Percentiles rank a stretch among this genome's conserved stretches.
phyloP scores from a whole-genome alignment of 37 sponge, comb jelly and placozoan genomes.

The Geodia barretti region DNA sequence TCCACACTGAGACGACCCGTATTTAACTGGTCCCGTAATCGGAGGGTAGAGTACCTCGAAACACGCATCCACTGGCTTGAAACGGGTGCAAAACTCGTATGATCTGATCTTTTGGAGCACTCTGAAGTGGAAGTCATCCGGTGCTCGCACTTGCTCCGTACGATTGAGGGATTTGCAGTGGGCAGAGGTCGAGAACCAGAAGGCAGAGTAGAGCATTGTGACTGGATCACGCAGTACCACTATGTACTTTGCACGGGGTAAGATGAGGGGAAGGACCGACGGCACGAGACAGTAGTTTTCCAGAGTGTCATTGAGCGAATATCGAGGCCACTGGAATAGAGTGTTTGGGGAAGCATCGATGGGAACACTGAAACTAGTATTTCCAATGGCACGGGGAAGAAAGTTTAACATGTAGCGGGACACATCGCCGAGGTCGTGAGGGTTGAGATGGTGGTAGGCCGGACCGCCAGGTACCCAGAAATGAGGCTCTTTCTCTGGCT shows the following conservation, averaged over 20 bases:
- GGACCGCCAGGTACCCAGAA: conserved; percentile 30
- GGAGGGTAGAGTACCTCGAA: not conserved
- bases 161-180: not conserved
- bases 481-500: conserved; percentile 37
- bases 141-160: not conserved
- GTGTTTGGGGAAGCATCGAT: conserved; percentile 37
- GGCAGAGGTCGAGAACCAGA: conserved; percentile 33
- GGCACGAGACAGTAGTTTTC: conserved; percentile 47
- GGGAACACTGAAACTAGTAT: not conserved
- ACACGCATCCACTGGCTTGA: not conserved
- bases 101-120: not conserved
- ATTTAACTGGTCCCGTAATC: not conserved
- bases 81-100: not conserved
- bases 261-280: conserved; percentile 18
- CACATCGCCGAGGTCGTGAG: not conserved
- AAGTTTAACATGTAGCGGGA: conserved; percentile 9
- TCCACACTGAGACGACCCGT: not conserved
- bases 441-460: not conserved
- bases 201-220: conserved; percentile 35
- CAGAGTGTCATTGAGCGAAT: not conserved
- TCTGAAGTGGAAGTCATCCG: not conserved
- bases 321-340: conserved; percentile 36
- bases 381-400: not conserved
- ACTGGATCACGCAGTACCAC: conserved; percentile 52
- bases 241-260: conserved; percentile 41